Evolutionary conservation across 1,140 invertebrate species (phyloP).

Genomic region (Chlorops oryzae): DNA sequence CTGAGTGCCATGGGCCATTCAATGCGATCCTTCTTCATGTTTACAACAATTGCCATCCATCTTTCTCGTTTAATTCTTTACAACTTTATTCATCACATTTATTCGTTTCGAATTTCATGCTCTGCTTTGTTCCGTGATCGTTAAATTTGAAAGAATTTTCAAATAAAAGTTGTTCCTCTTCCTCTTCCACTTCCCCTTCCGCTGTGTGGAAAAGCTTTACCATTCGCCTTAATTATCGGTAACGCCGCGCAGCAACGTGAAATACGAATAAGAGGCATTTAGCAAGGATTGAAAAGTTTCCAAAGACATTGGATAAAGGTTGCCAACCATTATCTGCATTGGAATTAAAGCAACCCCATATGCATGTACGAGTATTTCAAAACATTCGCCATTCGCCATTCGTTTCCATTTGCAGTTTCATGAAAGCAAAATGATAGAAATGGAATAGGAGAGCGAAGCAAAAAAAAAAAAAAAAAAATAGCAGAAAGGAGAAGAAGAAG

Average conservation of each 20-base stretch:
- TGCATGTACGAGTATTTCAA: slow-evolving; percentile 9
- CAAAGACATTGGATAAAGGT: slow-evolving; percentile 46
- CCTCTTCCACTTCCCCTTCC: background rate
- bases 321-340: slow-evolving; percentile 37
- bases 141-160: too few relatives aligned
- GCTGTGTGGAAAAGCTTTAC: background rate
- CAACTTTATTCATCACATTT: too few relatives aligned
- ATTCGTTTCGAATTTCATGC: too few relatives aligned
- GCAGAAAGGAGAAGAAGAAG: slow-evolving; percentile 18
- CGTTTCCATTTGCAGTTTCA: background rate
- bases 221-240: slow-evolving; percentile 14
- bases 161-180: background rate
- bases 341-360: background rate
- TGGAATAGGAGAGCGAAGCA: background rate
- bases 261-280: slow-evolving; percentile 44
- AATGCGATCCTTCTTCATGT: too few relatives aligned
- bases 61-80: too few relatives aligned
- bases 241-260: slow-evolving; percentile 40
- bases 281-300: slow-evolving; percentile 43
- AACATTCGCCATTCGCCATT: background rate
- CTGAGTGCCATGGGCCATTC: too few relatives aligned
- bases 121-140: too few relatives aligned
- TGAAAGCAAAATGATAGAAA: too few relatives aligned
- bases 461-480: slow-evolving; percentile 9
- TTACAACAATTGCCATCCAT: too few relatives aligned